A percentile compares a stretch with the other conserved stretches of the same genome.
Evolutionary conservation across 35 echinoderm and acorn worm genomes (phyloP).

Genomic region (Patiria miniata): DNA sequence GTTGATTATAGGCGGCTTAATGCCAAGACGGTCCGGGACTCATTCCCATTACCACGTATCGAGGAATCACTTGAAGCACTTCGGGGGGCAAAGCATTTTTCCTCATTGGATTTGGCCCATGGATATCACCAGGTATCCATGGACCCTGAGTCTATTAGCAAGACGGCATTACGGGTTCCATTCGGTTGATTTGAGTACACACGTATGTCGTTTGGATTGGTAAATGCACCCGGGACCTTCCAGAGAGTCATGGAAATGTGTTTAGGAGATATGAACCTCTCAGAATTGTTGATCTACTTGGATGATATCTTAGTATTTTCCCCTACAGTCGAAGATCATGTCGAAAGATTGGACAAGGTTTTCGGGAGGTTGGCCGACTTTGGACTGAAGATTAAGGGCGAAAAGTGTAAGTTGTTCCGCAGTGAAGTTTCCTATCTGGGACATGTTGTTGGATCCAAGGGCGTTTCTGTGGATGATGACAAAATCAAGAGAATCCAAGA

Average conservation of each 20-base stretch:
- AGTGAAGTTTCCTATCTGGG: slow-evolving; percentile 33
- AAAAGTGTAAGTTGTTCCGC: slow-evolving; percentile 59
- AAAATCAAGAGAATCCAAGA: slow-evolving; percentile 36
- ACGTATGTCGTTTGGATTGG: slow-evolving; percentile 54
- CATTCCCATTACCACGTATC: slow-evolving; percentile 62
- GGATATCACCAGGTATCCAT: slow-evolving; percentile 60
- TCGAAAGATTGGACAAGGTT: slow-evolving; percentile 42
- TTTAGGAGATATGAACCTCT: slow-evolving; percentile 1
- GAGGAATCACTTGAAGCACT: slow-evolving; percentile 65
- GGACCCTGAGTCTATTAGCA: slow-evolving; percentile 37
- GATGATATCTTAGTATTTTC: slow-evolving; percentile 50
- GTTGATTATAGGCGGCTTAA: slow-evolving; percentile 55
- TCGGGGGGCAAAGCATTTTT: slow-evolving; percentile 53
- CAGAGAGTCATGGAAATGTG: slow-evolving; percentile 47
- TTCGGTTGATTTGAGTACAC: slow-evolving; percentile 55
- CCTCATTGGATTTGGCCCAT: slow-evolving; percentile 62
- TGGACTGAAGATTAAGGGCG: slow-evolving; percentile 45
- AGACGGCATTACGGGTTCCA: slow-evolving; percentile 61
- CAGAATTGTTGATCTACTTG: slow-evolving; percentile 8
- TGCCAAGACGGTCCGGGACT: slow-evolving; percentile 35
- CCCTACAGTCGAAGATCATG: slow-evolving; percentile 32
- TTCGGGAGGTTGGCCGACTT: slow-evolving; percentile 27
- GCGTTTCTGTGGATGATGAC: slow-evolving; percentile 36
- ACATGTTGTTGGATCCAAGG: slow-evolving; percentile 46
- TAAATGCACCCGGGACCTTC: slow-evolving; percentile 52